Evolutionary conservation across 2,888 invertebrate genomes (phyloP).

Genomic region (Microplitis manilae): DNA sequence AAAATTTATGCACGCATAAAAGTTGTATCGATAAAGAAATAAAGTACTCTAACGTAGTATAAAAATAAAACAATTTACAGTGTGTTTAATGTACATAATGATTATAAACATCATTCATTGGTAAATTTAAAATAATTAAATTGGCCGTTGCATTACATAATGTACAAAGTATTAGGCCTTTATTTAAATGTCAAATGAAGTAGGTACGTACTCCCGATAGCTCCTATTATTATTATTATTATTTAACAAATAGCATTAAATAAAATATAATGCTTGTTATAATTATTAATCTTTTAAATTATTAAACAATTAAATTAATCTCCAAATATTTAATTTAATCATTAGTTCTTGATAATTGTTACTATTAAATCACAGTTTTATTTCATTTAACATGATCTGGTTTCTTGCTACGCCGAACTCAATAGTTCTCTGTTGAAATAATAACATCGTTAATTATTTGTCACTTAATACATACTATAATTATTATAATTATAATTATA

Average conservation of each 20-base stretch:
- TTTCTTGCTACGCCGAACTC: conserved; percentile 68
- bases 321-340: neutral
- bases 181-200: neutral
- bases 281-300: neutral
- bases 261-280: conserved; percentile 2
- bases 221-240: neutral
- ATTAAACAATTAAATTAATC: neutral
- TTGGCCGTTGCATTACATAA: neutral
- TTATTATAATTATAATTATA: neutral
- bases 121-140: neutral
- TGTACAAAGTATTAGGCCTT: conserved; percentile 6
- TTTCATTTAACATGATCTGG: conserved; percentile 59
- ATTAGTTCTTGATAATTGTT: conserved; percentile 6
- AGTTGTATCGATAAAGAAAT: neutral
- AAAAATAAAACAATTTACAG: conserved; percentile 20
- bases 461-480: neutral
- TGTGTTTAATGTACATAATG: conserved; percentile 3
- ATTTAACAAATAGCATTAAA: neutral
- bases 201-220: neutral
- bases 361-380: conserved; percentile 63
- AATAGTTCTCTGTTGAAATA: conserved; percentile 68
- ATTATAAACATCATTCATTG: neutral
- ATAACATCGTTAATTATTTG: neutral
- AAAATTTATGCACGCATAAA: neutral
- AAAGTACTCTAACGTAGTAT: conserved; percentile 1